These are phyloP conservation scores for Sardinella longiceps DNA, from an alignment of 2,797 vertebrate genomes.

Conservation along the genomic window DNA sequence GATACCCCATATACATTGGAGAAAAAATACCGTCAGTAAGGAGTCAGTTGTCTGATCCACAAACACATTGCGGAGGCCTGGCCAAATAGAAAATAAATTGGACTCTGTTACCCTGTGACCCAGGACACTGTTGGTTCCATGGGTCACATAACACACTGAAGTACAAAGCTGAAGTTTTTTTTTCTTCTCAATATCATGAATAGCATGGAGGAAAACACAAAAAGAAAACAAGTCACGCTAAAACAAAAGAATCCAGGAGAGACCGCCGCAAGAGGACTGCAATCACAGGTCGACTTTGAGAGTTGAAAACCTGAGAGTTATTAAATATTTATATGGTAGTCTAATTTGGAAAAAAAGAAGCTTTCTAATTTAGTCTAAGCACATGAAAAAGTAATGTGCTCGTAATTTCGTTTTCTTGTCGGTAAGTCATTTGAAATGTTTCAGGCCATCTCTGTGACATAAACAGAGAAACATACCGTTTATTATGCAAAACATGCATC, in stretches of 20 bases:
- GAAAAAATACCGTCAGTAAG: neutral
- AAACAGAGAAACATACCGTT: neutral
- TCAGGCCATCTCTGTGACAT: neutral
- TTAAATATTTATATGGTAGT: neutral
- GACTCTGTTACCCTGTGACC: slow-evolving; percentile 21
- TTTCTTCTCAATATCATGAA: neutral
- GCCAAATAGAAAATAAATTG: slow-evolving; percentile 16
- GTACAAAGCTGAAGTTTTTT: neutral
- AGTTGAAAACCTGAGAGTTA: neutral
- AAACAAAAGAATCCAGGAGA: neutral
- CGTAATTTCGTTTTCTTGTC: neutral
- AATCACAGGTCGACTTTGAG: neutral
- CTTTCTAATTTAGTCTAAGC: neutral
- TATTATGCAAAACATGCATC: neutral
- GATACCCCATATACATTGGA: neutral
- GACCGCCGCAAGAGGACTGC: neutral
- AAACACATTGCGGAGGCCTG: neutral
- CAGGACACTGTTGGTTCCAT: neutral
- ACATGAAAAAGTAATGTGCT: slow-evolving; percentile 14
- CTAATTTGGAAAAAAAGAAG: neutral
- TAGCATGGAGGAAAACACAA: neutral
- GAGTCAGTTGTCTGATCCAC: slow-evolving; percentile 15
- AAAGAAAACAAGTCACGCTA: neutral
- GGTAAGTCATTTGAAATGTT: slow-evolving; percentile 4
- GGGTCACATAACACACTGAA: neutral